phyloP scores from a whole-genome alignment of 2,113 vertebrate genomes.

The Pseudopipra pipra region DNA sequence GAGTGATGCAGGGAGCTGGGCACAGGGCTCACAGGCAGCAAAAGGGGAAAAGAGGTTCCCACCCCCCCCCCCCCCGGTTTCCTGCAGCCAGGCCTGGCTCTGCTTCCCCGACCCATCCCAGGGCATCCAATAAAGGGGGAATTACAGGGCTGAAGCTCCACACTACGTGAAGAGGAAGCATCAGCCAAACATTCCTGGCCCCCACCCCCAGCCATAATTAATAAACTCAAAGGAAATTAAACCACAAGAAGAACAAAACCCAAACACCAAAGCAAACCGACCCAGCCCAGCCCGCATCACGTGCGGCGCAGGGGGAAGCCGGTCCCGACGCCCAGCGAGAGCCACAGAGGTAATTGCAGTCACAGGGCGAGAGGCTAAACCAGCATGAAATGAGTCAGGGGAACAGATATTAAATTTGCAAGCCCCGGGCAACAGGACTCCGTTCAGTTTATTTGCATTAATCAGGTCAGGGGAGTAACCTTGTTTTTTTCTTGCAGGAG shows the following conservation, averaged over 20 bases:
- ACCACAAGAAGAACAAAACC: conserved; percentile 29
- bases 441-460: conserved; percentile 65
- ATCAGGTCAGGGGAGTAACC: conserved; percentile 65
- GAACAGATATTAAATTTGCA: conserved; percentile 67
- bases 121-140: neutral
- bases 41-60: neutral
- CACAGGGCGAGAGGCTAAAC: conserved; percentile 55
- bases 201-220: neutral
- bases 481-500: conserved; percentile 34
- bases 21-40: neutral
- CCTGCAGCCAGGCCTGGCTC: neutral
- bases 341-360: conserved; percentile 53
- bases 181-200: neutral
- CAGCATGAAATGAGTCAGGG: conserved; percentile 61
- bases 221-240: conserved; percentile 61
- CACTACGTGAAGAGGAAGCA: neutral
- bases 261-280: neutral
- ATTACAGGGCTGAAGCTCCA: neutral
- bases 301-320: neutral
- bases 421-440: conserved; percentile 50
- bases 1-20: neutral
- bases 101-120: neutral
- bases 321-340: neutral
- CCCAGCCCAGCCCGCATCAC: neutral
- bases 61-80: fast-evolving